Conservation (phyloP, 2,113 vertebrate genomes). For the Hassar affinis region DNA sequence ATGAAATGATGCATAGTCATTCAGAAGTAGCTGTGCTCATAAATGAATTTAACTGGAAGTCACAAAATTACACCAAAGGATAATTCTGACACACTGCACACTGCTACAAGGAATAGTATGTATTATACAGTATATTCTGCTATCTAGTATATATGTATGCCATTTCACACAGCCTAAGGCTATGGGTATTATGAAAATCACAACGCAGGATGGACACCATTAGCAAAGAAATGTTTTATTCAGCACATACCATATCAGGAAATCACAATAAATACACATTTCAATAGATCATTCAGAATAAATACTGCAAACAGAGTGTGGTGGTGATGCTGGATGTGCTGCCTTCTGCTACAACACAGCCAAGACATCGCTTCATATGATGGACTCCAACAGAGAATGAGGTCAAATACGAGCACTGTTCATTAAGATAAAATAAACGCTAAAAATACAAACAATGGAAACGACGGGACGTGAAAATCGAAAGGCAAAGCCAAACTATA, state of each 20-base stretch:
- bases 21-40: slow-evolving; percentile 5
- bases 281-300: slow-evolving; percentile 92
- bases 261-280: slow-evolving; percentile 99
- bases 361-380: slow-evolving; percentile 44
- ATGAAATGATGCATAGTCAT: background rate
- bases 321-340: slow-evolving; percentile 77
- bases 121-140: background rate
- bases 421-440: slow-evolving; percentile 31
- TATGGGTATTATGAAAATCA: slow-evolving; percentile 2
- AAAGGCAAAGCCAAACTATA: slow-evolving; percentile 23
- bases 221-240: slow-evolving; percentile 81
- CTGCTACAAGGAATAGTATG: background rate
- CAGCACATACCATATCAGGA: slow-evolving; percentile 90
- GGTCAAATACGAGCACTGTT: slow-evolving; percentile 47
- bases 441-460: slow-evolving; percentile 29
- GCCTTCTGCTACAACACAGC: slow-evolving; percentile 72
- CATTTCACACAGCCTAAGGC: background rate
- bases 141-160: background rate
- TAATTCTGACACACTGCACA: background rate
- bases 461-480: slow-evolving; percentile 4
- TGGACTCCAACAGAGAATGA: slow-evolving; percentile 45
- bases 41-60: background rate
- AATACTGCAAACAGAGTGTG: slow-evolving; percentile 85
- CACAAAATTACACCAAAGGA: background rate
- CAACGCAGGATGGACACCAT: slow-evolving; percentile 19